phyloP scores from a whole-genome alignment of 37 sponge, comb jelly and placozoan genomes.

The Crambe crambe region DNA sequence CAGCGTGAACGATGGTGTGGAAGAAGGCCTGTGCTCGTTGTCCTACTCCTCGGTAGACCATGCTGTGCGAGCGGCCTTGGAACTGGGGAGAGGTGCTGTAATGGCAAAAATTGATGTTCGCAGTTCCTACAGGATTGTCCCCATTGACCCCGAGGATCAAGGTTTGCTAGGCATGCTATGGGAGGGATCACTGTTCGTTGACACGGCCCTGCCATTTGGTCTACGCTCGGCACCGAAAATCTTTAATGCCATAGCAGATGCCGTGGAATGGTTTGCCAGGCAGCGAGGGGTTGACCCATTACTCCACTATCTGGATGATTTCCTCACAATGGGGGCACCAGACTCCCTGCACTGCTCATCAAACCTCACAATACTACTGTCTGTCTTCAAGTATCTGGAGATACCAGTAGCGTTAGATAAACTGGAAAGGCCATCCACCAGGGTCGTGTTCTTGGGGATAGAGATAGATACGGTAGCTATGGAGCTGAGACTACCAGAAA shows the following conservation, averaged over 20 bases:
- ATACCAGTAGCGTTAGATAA: conserved; percentile 29
- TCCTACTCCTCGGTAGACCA: conserved; percentile 25
- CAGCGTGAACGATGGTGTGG: conserved; percentile 26
- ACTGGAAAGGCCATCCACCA: conserved; percentile 20
- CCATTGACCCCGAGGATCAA: conserved; percentile 27
- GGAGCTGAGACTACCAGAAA: conserved; percentile 9
- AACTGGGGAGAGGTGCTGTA: conserved; percentile 8
- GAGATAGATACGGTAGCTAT: conserved; percentile 3
- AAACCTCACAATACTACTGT: no score
- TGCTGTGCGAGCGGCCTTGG: background rate
- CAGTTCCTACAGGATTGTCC: conserved; percentile 27
- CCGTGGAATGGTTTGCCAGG: conserved; percentile 19
- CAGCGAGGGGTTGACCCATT: background rate
- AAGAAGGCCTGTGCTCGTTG: conserved; percentile 4
- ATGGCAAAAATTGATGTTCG: conserved; percentile 37
- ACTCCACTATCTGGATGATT: conserved; percentile 41
- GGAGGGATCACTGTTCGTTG: background rate
- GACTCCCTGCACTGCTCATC: background rate
- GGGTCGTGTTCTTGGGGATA: conserved; percentile 30
- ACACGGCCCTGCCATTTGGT: no score
- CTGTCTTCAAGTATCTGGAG: background rate
- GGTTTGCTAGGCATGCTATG: conserved; percentile 21
- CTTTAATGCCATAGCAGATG: conserved; percentile 32
- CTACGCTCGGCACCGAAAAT: conserved; percentile 35
- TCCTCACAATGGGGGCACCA: conserved; percentile 15